Conservation (phyloP, 1,140 invertebrate species). For the Drosophila grimshawi region DNA sequence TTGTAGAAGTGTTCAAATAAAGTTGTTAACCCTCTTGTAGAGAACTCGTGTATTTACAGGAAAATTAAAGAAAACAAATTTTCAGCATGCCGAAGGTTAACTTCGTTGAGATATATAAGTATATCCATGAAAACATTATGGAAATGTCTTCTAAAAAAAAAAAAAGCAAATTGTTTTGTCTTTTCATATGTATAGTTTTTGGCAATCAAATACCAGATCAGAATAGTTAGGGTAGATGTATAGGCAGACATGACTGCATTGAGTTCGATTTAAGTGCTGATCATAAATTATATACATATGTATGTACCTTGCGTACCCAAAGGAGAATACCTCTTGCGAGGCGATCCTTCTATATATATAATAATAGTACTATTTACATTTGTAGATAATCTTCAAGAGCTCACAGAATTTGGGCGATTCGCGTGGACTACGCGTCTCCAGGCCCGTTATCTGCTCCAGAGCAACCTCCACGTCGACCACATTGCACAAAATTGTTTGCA, state of each 20-base stretch:
- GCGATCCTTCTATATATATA: neutral
- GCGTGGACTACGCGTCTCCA: conserved; percentile 63
- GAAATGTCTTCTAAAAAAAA: neutral
- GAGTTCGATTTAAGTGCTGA: neutral
- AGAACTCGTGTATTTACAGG: conserved; percentile 19
- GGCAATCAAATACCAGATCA: neutral
- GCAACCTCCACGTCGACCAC: conserved; percentile 67
- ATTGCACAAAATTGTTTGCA: conserved; percentile 68
- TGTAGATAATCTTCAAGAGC: conserved; percentile 64
- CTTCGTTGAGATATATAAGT: no score
- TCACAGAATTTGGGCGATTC: conserved; percentile 65
- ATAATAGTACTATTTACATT: conserved; percentile 34
- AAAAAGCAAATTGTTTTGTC: neutral
- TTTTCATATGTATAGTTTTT: neutral
- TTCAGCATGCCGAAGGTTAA: neutral
- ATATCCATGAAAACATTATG: neutral
- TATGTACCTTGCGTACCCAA: neutral
- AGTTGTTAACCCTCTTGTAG: conserved; percentile 34
- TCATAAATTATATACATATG: neutral
- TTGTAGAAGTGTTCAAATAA: conserved; percentile 34
- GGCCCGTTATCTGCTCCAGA: conserved; percentile 62
- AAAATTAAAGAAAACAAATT: neutral
- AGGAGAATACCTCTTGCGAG: conserved; percentile 2
- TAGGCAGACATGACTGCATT: no score
- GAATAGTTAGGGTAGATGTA: no score